Conservation (phyloP, 2,113 vertebrate genomes). For the Vulpes ferrilata region DNA sequence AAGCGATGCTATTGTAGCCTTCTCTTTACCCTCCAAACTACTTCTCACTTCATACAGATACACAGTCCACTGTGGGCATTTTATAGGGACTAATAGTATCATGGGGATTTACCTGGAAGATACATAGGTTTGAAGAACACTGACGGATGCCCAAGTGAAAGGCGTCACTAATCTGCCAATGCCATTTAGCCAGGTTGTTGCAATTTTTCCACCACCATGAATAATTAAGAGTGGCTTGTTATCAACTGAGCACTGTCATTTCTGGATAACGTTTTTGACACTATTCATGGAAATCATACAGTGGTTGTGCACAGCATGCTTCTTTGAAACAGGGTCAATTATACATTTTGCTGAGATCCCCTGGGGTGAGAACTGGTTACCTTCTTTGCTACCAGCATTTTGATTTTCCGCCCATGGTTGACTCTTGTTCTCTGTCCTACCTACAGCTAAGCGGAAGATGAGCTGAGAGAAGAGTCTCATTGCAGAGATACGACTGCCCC, state of each 20-base stretch:
- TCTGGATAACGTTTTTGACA: constrained; percentile 63
- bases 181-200: constrained; percentile 38
- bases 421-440: neutral
- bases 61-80: neutral
- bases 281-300: neutral
- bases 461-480: neutral
- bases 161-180: neutral
- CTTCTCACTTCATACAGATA: neutral
- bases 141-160: neutral
- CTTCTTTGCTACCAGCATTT: constrained; percentile 24
- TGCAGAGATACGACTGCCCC: neutral
- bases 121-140: neutral
- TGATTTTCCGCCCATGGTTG: constrained; percentile 32
- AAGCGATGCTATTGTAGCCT: neutral
- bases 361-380: constrained; percentile 28
- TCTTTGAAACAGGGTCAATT: constrained; percentile 67
- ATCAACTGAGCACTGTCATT: constrained; percentile 49
- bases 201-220: constrained; percentile 47
- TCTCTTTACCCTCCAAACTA: neutral
- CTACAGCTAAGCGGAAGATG: neutral
- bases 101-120: neutral
- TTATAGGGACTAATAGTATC: neutral
- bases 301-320: constrained; percentile 57
- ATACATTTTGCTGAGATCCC: constrained; percentile 61
- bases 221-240: constrained; percentile 74